Evolutionary conservation across 2,888 invertebrate genomes (phyloP), one percentile per base, ranked within the genome.

Genomic region (Sphaeridia pumilis): DNA sequence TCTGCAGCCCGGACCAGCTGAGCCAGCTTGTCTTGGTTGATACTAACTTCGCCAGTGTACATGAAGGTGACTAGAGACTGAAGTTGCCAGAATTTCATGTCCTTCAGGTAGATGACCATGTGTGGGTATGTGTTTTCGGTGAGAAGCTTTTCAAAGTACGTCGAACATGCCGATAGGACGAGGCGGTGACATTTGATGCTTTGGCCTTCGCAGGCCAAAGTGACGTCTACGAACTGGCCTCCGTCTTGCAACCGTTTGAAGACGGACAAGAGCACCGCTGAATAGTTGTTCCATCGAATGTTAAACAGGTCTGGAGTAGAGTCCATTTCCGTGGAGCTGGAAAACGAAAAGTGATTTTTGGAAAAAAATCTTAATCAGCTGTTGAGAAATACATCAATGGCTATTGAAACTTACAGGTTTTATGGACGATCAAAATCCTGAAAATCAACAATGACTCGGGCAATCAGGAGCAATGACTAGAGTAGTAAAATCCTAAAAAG

Each of bases 11-110:
- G 83, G 10, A 88, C 72, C n/a, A 88, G 70, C 61, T 84, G 83
- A 28, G 85, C 83, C 47, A 88, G 72, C 56, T 87, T 85, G 52
- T 87, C 85, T 66, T 87, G 87, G 2, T 85, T 84, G 0, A 87
- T 86, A 67, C 86, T 87, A 28, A 87, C 87, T 69, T 88, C 87
- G 0, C 87, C 88, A 67, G 85, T 85, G 70, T 88, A 88, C 87
- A 88, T 88, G 68, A 87, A 88, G 71, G 87, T 87, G 31, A 88
- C 86, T 42, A 88, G 72, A 0, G 86, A 86, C 67, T 87, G 85
- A 71, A 88, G 83, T 67, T 87, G 87, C 73, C 84, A 84, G 68
- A 86, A 81, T 57, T 74, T 81, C 75, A 87, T 83, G 67, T 87
- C 87, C 66, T 83, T 80, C 77, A 87, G 84, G 56, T 87, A 76